These are phyloP conservation scores for Leucozona laternaria DNA, from an alignment of 2,888 invertebrate species.

Conservation along the genomic window DNA sequence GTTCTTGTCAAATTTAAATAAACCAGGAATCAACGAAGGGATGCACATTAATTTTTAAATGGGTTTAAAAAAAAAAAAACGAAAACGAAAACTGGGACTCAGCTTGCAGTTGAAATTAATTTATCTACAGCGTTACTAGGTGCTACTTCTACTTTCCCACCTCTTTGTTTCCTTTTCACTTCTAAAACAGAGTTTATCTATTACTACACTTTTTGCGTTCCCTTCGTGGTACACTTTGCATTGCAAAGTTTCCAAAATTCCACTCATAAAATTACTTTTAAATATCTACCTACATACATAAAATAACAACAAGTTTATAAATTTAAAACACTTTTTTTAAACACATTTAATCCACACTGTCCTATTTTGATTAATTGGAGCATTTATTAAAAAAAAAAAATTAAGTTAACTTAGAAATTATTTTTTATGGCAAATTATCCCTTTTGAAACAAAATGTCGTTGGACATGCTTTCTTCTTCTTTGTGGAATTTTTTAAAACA, in stretches of 20 bases:
- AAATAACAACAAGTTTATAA: background rate
- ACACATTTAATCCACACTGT: background rate
- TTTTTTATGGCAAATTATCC: slow-evolving; percentile 66
- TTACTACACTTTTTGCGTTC: slow-evolving; percentile 68
- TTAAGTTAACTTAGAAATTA: slow-evolving; percentile 11
- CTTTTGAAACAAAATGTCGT: slow-evolving; percentile 76
- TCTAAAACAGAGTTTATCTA: slow-evolving; percentile 59
- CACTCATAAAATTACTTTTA: slow-evolving; percentile 38
- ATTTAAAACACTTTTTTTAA: slow-evolving; percentile 1
- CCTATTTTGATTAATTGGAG: background rate
- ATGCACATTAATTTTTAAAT: slow-evolving; percentile 45
- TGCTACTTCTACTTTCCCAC: slow-evolving; percentile 49
- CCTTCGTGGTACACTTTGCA: slow-evolving; percentile 68
- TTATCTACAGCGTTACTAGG: slow-evolving; percentile 69
- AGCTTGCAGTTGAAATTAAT: slow-evolving; percentile 71
- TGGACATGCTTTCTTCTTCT: slow-evolving; percentile 76
- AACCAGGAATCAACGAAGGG: slow-evolving; percentile 61
- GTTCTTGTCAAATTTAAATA: slow-evolving; percentile 2
- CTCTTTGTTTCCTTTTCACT: slow-evolving; percentile 51
- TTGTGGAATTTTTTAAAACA: slow-evolving; percentile 77
- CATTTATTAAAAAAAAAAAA: slow-evolving; percentile 24
- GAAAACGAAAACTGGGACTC: slow-evolving; percentile 52
- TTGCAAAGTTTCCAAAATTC: slow-evolving; percentile 77
- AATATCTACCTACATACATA: background rate
- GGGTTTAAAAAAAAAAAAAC: slow-evolving; percentile 54